Evolutionary conservation across 2,888 invertebrate species (phyloP).

Genomic region (Sarcophaga carnaria): DNA sequence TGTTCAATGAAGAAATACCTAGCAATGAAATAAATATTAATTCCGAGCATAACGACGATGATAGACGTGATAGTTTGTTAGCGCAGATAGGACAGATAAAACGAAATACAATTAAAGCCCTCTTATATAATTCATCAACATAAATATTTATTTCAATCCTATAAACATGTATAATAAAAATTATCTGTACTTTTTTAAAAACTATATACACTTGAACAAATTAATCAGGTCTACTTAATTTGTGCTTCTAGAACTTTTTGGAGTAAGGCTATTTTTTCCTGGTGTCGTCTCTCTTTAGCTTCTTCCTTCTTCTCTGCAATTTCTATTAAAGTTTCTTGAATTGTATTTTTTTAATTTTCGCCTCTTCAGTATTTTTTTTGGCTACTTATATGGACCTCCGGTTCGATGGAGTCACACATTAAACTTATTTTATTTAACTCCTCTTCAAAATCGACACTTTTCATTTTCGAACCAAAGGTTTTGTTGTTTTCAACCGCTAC

Average conservation of each 20-base stretch:
- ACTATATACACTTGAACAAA: not conserved
- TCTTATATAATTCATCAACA: too few relatives aligned
- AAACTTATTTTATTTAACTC: conserved; percentile 15
- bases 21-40: too few relatives aligned
- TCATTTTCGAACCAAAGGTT: conserved; percentile 23
- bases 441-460: conserved; percentile 13
- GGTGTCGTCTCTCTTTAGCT: conserved; percentile 3
- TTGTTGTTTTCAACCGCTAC: too few relatives aligned
- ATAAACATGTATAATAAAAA: too few relatives aligned
- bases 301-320: conserved; percentile 10
- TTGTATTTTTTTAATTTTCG: too few relatives aligned
- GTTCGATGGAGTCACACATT: conserved; percentile 27
- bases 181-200: not conserved
- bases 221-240: not conserved
- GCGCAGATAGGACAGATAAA: too few relatives aligned
- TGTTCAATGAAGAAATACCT: too few relatives aligned
- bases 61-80: too few relatives aligned
- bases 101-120: not conserved
- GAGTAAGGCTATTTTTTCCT: not conserved
- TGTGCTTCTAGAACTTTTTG: not conserved
- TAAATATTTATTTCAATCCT: too few relatives aligned
- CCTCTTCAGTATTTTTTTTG: too few relatives aligned
- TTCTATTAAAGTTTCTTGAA: conserved; percentile 9
- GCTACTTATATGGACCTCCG: not conserved
- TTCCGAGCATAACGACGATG: too few relatives aligned